Evolutionary conservation across 2,797 vertebrate species (phyloP).

Genomic region (Molossus alvarezi): DNA sequence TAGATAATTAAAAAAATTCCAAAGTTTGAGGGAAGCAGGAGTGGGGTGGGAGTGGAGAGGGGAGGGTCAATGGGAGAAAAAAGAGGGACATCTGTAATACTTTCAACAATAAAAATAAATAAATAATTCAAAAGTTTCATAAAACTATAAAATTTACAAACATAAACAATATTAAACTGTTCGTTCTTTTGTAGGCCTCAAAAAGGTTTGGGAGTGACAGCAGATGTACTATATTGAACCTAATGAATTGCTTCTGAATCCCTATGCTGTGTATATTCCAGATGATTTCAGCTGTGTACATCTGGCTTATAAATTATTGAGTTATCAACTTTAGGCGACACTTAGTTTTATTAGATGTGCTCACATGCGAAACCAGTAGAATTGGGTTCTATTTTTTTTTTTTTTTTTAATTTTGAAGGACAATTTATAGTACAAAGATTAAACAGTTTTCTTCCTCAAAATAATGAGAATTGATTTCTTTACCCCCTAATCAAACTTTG

Average conservation of each 20-base stretch:
- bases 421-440: constrained; percentile 56
- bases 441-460: constrained; percentile 62
- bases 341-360: background rate
- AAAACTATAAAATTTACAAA: constrained; percentile 19
- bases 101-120: too few relatives aligned
- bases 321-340: background rate
- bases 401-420: constrained; percentile 52
- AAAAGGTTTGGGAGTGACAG: background rate
- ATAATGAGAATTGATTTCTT: constrained; percentile 77
- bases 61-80: too few relatives aligned
- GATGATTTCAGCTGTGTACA: background rate
- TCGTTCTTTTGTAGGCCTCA: background rate
- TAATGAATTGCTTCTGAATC: background rate
- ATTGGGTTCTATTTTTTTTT: constrained; percentile 60
- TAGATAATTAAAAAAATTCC: background rate
- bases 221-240: background rate
- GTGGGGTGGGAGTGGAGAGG: too few relatives aligned
- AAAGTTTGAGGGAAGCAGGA: too few relatives aligned
- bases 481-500: background rate
- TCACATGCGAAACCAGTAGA: constrained; percentile 30
- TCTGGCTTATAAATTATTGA: background rate
- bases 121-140: background rate
- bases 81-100: too few relatives aligned
- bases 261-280: background rate
- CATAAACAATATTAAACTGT: background rate